Base-by-base conservation (phyloP, 2,888 invertebrate species). In the Metellina segmentata region DNA sequence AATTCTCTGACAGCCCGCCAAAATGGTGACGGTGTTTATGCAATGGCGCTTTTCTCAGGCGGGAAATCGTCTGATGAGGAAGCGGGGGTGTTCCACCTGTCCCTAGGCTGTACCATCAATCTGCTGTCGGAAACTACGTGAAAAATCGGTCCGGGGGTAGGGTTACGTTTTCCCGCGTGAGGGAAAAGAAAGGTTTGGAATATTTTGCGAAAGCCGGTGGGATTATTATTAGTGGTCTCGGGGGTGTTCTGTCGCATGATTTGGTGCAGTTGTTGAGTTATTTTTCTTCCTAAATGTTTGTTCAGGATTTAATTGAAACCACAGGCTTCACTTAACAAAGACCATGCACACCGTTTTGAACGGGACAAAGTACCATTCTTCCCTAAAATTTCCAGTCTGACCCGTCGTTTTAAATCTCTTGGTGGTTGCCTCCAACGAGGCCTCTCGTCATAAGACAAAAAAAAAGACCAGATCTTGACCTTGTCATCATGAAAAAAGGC, bases 121-220 rank as follows among this genome's bases (percentile, higher is more conserved):
- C 87, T 81, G 53, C 78, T 87, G 87, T 87, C 87, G 87, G 87
- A 87, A 87, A 81, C 87, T 72, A 16, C 77, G 20, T 75, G 77
- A 77, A 79, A 87, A 87, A 79, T 77, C 79, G 77, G 87, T 79
- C 87, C 72, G 48, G 9, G 75, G 52, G 51, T 19, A 53, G 69
- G 51, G 51, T 86, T 78, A 86, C 69, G 72, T 49, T 87, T 71
- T 87, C 79, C 77, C 78, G 79, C 34, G 53, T 34, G 87, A 81
- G 79, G 87, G 87, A 87, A 72, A 78, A 87, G 48, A 51, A 19
- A 20, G n/a, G 71, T 81, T 52, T 79, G 69, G 78, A 86, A 78
- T 70, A 78, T 71, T 86, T 19, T 49, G 70, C 70, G 49, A 82
- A n/a, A 51, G 49, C n/a, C 16, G 48, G 69, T 48, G 8, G 7